These are phyloP conservation scores for Polietes domitor DNA, from an alignment of 2,888 invertebrate genomes.

Conservation along the genomic window DNA sequence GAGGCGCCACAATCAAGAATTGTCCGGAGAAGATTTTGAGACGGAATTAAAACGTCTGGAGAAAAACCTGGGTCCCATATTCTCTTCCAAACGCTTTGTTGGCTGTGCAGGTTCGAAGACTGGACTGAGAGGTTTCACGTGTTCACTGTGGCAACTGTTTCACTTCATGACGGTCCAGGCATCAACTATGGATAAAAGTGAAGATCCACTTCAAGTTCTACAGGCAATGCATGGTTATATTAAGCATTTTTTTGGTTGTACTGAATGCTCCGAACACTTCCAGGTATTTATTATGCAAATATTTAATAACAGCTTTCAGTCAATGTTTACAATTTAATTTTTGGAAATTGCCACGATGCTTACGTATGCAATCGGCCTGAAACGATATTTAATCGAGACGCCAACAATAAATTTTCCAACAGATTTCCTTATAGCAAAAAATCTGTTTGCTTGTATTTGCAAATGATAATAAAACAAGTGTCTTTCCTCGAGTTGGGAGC, in stretches of 20 bases:
- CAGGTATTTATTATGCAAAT: slow-evolving; percentile 81
- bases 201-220: slow-evolving; percentile 87
- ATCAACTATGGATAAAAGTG: slow-evolving; percentile 81
- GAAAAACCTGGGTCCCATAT: slow-evolving; percentile 82
- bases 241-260: slow-evolving; percentile 95
- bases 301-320: no score
- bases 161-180: slow-evolving; percentile 94
- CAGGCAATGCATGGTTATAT: slow-evolving; percentile 93
- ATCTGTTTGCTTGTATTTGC: no score
- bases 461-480: no score
- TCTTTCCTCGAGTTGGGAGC: no score
- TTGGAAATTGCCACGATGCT: no score
- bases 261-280: slow-evolving; percentile 95
- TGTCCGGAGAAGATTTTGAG: slow-evolving; percentile 84
- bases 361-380: no score
- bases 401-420: no score
- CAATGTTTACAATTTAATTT: no score
- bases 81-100: slow-evolving; percentile 84
- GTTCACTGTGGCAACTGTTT: slow-evolving; percentile 97
- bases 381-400: no score
- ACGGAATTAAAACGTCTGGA: slow-evolving; percentile 83
- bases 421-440: no score
- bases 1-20: slow-evolving; percentile 81
- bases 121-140: slow-evolving; percentile 91
- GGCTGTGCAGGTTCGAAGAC: slow-evolving; percentile 91